Percentiles rank a stretch among this genome's conserved stretches.
These are phyloP conservation scores for Pollimyrus isidori DNA, from an alignment of 2,113 vertebrate genomes.

Conservation along the genomic window DNA sequence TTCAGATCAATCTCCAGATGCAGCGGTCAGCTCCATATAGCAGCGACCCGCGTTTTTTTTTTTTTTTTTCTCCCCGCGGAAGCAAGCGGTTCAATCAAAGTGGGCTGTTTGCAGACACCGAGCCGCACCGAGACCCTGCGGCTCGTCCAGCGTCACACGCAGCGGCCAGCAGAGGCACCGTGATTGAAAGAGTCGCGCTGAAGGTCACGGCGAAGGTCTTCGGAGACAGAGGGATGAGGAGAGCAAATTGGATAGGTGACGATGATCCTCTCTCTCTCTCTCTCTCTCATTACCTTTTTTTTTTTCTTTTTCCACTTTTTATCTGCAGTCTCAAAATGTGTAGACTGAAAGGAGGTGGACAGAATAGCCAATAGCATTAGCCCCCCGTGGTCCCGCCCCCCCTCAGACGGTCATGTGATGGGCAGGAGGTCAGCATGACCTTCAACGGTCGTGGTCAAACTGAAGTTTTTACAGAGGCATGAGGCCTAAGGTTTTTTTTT, in stretches of 20 bases:
- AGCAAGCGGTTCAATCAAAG: background rate
- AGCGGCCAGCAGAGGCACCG: background rate
- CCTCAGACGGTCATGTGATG: background rate
- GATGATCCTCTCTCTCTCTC: background rate
- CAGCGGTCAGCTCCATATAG: background rate
- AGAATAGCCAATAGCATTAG: background rate
- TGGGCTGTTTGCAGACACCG: background rate
- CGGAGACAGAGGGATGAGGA: background rate
- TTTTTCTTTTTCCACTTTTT: background rate
- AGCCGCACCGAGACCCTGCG: background rate
- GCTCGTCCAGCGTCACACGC: background rate
- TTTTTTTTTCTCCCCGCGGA: background rate
- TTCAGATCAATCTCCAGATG: background rate
- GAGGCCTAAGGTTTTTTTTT: background rate
- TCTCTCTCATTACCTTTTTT: background rate
- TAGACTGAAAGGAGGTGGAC: background rate
- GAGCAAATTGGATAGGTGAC: background rate
- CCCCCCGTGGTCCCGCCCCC: background rate
- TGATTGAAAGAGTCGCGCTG: conserved; percentile 1
- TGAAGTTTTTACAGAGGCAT: background rate
- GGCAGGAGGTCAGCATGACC: background rate
- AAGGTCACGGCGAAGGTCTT: background rate
- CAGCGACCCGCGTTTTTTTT: background rate
- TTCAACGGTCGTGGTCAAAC: background rate
- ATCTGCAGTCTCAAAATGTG: background rate